phyloP scores from a whole-genome alignment of 2,113 vertebrate genomes.

The Callionymus lyra region DNA sequence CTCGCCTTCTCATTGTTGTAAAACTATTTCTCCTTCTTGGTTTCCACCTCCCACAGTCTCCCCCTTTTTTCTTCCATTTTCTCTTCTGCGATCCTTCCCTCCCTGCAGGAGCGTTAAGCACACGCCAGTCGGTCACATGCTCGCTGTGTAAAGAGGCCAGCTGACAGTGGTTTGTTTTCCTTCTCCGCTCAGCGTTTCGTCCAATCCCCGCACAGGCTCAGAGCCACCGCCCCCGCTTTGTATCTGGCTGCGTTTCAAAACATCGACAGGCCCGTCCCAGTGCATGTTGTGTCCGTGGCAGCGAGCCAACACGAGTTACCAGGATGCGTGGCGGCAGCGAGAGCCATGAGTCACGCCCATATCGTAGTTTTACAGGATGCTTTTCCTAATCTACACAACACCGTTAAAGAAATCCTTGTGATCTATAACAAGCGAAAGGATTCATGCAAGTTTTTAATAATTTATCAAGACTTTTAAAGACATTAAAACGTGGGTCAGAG shows the following conservation, averaged over 20 bases:
- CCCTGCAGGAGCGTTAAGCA: constrained; percentile 12
- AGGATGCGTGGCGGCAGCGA: constrained; percentile 16
- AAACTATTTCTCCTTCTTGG: neutral
- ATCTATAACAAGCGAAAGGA: too few relatives aligned
- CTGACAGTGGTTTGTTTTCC: constrained; percentile 60
- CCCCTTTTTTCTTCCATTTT: neutral
- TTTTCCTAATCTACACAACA: too few relatives aligned
- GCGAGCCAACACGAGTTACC: constrained; percentile 39
- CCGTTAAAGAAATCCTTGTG: too few relatives aligned
- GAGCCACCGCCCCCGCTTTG: constrained; percentile 47
- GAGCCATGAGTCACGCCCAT: too few relatives aligned
- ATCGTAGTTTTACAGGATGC: too few relatives aligned
- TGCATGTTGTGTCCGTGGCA: constrained; percentile 36
- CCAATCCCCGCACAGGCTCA: constrained; percentile 38
- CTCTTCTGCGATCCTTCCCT: neutral
- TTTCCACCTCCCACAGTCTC: neutral
- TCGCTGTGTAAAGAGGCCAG: constrained; percentile 46
- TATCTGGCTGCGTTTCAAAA: constrained; percentile 59
- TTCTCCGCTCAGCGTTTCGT: constrained; percentile 16
- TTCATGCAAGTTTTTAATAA: too few relatives aligned
- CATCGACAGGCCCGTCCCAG: constrained; percentile 37
- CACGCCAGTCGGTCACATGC: constrained; percentile 29
- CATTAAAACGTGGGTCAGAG: too few relatives aligned
- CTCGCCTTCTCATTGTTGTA: constrained; percentile 3
- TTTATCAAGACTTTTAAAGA: too few relatives aligned